Evolutionary conservation across 2,797 vertebrate genomes (phyloP).

Genomic region (Muscicapa striata): DNA sequence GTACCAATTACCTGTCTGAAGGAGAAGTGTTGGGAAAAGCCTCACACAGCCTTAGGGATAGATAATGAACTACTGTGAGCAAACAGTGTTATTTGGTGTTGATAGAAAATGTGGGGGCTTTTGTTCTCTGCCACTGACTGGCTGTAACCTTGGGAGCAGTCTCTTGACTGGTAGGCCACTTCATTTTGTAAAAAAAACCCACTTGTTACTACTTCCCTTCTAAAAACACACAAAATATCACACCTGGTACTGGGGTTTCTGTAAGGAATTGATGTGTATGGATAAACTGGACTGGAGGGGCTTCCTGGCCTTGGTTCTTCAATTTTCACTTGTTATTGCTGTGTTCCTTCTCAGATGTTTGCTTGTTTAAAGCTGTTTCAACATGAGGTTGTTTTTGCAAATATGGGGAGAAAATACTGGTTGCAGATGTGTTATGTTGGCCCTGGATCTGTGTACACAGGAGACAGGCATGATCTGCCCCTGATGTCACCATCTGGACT

Average conservation of each 20-base stretch:
- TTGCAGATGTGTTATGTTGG: not conserved
- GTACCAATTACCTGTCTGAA: not conserved
- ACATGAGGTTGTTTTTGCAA: not conserved
- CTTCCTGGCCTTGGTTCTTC: not conserved
- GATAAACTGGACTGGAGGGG: not conserved
- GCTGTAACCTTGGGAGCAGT: slow-evolving; percentile 27
- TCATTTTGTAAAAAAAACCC: not conserved
- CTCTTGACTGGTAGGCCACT: not conserved
- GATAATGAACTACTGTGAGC: not conserved
- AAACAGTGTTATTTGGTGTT: not conserved
- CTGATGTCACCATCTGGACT: slow-evolving; percentile 40
- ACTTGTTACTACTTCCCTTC: not conserved
- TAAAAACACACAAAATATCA: not conserved
- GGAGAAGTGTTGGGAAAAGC: not conserved
- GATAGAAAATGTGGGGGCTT: not conserved
- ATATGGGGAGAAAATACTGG: not conserved
- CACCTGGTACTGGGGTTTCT: not conserved
- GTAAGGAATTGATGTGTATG: not conserved
- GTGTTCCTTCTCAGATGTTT: not conserved
- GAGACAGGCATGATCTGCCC: not conserved
- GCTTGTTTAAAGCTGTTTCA: not conserved
- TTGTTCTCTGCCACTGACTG: not conserved
- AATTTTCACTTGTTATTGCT: accelerated
- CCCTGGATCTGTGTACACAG: not conserved
- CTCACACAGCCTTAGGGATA: not conserved